Evolutionary conservation across 2,888 invertebrate species (phyloP).

Genomic region (Drosophila tanythrix): DNA sequence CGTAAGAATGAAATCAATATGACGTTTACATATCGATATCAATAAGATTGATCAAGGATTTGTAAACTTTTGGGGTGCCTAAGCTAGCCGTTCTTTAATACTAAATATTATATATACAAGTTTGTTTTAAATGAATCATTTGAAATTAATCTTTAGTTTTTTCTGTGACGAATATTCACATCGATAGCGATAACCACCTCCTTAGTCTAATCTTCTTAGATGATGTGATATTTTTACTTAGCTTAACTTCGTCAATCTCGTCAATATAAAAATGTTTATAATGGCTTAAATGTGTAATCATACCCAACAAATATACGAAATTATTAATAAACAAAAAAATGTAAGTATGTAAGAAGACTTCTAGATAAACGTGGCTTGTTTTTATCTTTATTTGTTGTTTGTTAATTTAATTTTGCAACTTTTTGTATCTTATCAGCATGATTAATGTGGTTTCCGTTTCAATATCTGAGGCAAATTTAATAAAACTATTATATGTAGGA

Average conservation of each 20-base stretch:
- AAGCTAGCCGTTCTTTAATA: not conserved
- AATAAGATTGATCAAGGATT: not conserved
- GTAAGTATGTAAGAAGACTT: not conserved
- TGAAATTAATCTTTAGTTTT: not conserved
- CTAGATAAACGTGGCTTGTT: not conserved
- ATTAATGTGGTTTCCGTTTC: not conserved
- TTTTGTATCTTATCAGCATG: not conserved
- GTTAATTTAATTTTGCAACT: not conserved
- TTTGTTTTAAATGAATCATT: not conserved
- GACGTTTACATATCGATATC: no score
- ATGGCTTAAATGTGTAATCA: not conserved
- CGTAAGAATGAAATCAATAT: conserved; percentile 83
- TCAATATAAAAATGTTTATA: not conserved
- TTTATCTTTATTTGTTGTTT: not conserved
- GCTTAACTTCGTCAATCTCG: not conserved
- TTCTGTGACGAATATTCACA: conserved; percentile 42
- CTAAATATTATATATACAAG: not conserved
- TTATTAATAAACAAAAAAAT: not conserved
- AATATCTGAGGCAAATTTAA: not conserved
- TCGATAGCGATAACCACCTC: conserved; percentile 86
- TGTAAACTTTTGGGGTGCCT: not conserved
- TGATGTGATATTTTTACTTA: not conserved
- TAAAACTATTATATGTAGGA: not conserved
- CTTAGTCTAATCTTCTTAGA: conserved; percentile 58
- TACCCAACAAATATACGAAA: not conserved